Evolutionary conservation across 2,888 invertebrate genomes (phyloP).

Genomic region (Perizoma affinitatum): DNA sequence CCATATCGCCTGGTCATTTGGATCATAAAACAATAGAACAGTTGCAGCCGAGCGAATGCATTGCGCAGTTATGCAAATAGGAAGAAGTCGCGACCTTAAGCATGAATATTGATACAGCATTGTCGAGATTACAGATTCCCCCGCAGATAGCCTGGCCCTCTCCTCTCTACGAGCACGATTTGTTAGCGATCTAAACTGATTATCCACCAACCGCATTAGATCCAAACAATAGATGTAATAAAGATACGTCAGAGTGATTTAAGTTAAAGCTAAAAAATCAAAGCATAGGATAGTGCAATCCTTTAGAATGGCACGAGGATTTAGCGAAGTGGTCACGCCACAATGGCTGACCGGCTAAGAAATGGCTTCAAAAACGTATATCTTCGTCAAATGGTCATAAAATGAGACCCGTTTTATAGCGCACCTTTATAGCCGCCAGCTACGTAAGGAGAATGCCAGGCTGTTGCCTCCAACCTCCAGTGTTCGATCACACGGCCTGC

Average conservation of each 20-base stretch:
- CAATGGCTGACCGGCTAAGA: conserved; percentile 71
- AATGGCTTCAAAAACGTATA: conserved; percentile 78
- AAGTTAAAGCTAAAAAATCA: conserved; percentile 46
- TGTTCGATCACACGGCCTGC: conserved; percentile 48
- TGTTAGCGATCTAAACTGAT: conserved; percentile 72
- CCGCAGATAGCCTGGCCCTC: conserved; percentile 68
- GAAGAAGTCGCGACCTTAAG: conserved; percentile 78
- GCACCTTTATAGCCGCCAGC: conserved; percentile 77
- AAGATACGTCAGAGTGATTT: conserved; percentile 47
- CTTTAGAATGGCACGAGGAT: conserved; percentile 57
- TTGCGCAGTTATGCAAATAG: conserved; percentile 82
- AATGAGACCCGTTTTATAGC: conserved; percentile 79
- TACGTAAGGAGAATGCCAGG: conserved; percentile 68
- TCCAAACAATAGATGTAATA: conserved; percentile 49
- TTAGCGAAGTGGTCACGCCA: conserved; percentile 66
- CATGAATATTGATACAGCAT: conserved; percentile 83
- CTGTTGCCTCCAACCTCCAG: conserved; percentile 43
- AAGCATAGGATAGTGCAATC: conserved; percentile 54
- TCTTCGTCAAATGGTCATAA: conserved; percentile 82
- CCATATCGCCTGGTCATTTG: conserved; percentile 80
- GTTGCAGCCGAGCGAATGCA: conserved; percentile 77
- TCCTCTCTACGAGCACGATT: conserved; percentile 75
- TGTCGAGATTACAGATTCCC: conserved; percentile 78
- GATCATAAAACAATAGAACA: conserved; percentile 84
- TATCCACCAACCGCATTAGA: conserved; percentile 61